Percentiles rank a stretch among this genome's conserved stretches.
These are phyloP conservation scores for Nemotelus nigrinus DNA, from an alignment of 2,888 invertebrate genomes.

Conservation along the genomic window DNA sequence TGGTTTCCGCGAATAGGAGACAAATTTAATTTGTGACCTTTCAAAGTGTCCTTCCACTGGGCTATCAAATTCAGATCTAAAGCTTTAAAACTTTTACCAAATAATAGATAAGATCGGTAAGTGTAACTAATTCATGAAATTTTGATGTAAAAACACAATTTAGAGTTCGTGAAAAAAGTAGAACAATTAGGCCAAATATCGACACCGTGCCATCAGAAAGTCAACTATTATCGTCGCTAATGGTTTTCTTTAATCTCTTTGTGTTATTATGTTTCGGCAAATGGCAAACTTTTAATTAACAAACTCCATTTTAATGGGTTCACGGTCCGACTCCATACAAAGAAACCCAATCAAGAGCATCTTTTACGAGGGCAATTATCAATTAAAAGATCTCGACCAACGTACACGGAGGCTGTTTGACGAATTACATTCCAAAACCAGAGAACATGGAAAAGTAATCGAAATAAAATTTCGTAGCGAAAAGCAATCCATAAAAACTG, in stretches of 20 bases:
- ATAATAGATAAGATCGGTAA: no score
- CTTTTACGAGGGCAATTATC: slow-evolving; percentile 49
- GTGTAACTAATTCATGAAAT: no score
- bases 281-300: slow-evolving; percentile 43
- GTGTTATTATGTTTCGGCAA: slow-evolving; percentile 17
- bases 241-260: slow-evolving; percentile 37
- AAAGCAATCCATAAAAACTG: slow-evolving; percentile 45
- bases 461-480: slow-evolving; percentile 46
- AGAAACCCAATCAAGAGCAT: slow-evolving; percentile 47
- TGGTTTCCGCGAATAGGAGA: no score
- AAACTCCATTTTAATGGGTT: slow-evolving; percentile 38
- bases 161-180: no score
- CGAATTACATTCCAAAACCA: slow-evolving; percentile 25
- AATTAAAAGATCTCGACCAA: slow-evolving; percentile 47
- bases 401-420: slow-evolving; percentile 18
- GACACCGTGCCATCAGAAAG: not conserved
- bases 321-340: slow-evolving; percentile 22
- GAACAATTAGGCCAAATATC: no score
- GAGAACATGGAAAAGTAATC: slow-evolving; percentile 45
- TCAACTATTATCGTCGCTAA: slow-evolving; percentile 29
- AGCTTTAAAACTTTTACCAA: no score
- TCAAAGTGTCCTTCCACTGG: no score
- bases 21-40: no score
- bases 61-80: no score
- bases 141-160: no score